Percentiles rank a stretch among this genome's conserved stretches.
These are phyloP conservation scores for Asobara japonica DNA, from an alignment of 1,140 invertebrate genomes.

Conservation along the genomic window DNA sequence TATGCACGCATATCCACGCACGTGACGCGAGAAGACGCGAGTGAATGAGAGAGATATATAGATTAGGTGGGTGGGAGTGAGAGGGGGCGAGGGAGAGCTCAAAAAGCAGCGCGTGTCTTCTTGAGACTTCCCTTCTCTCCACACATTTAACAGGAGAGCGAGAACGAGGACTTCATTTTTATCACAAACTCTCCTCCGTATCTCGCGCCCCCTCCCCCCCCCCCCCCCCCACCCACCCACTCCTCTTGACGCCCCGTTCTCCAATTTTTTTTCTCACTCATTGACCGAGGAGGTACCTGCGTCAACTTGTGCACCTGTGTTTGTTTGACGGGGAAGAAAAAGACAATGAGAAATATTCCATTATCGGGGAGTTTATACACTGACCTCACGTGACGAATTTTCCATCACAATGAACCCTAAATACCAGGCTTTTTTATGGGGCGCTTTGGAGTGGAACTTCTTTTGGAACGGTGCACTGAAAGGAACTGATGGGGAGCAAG, in stretches of 20 bases:
- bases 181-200: constrained; percentile 2
- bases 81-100: constrained; percentile 27
- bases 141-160: constrained; percentile 6
- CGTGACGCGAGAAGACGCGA: constrained; percentile 43
- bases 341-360: constrained; percentile 9
- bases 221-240: neutral
- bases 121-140: neutral
- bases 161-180: constrained; percentile 33
- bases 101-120: constrained; percentile 28
- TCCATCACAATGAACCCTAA: neutral
- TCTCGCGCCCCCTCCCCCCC: neutral
- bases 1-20: constrained; percentile 46
- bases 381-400: neutral
- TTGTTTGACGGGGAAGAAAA: constrained; percentile 3
- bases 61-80: constrained; percentile 28
- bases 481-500: too few relatives aligned
- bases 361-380: neutral
- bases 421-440: neutral
- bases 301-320: constrained; percentile 7
- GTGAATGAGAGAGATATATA: constrained; percentile 29
- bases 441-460: neutral
- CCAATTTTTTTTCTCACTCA: constrained; percentile 13
- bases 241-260: neutral
- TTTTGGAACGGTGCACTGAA: neutral
- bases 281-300: constrained; percentile 1